Conservation (phyloP, 2,888 invertebrate species). For the Calameuta idolon region DNA sequence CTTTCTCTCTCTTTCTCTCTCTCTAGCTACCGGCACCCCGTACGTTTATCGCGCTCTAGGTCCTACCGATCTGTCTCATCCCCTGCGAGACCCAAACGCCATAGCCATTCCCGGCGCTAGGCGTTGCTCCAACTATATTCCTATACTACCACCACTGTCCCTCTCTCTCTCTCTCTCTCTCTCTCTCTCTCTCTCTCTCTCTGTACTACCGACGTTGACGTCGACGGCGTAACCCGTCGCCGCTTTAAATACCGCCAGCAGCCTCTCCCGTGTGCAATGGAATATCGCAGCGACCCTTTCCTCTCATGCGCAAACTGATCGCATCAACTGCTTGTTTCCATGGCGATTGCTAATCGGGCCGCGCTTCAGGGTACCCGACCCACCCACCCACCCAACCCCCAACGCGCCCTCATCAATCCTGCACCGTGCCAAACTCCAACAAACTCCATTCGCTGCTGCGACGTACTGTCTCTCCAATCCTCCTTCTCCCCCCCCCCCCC, state of each 20-base stretch:
- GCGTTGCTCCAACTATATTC: constrained; percentile 20
- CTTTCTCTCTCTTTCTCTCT: no score
- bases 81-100: constrained; percentile 29
- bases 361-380: constrained; percentile 58
- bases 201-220: not conserved
- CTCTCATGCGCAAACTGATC: constrained; percentile 67
- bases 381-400: constrained; percentile 35
- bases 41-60: constrained; percentile 24
- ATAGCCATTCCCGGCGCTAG: constrained; percentile 35
- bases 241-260: constrained; percentile 46
- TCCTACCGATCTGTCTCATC: constrained; percentile 16
- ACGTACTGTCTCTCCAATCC: constrained; percentile 3
- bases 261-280: constrained; percentile 11
- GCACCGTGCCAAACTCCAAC: constrained; percentile 16
- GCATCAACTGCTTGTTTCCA: constrained; percentile 73
- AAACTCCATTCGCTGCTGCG: not conserved
- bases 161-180: not conserved
- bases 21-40: constrained; percentile 28
- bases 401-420: constrained; percentile 46
- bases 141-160: constrained; percentile 18
- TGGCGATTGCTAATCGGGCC: constrained; percentile 73
- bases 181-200: not conserved
- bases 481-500: not conserved
- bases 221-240: constrained; percentile 8
- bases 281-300: constrained; percentile 50